phyloP scores from a whole-genome alignment of 2,888 invertebrate species.

The Caenorhabditis afra region DNA sequence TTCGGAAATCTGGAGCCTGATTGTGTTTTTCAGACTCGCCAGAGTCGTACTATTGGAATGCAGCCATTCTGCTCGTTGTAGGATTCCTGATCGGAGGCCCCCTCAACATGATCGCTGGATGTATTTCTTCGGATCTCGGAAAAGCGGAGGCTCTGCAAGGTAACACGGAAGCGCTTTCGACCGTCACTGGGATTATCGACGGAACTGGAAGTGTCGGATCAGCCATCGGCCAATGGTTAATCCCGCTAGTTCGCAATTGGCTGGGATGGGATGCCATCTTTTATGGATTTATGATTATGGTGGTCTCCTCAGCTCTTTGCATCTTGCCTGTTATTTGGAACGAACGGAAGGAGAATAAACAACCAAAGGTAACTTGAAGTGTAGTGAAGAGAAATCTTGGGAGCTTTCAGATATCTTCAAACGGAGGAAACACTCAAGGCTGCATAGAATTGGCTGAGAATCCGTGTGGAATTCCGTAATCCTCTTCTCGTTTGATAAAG shows the following conservation, averaged over 20 bases:
- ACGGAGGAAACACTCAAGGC: conserved; percentile 4
- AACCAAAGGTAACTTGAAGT: conserved; percentile 18
- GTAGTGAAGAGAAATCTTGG: too few species aligned
- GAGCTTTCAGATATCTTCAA: conserved; percentile 28
- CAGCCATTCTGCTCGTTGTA: conserved; percentile 80
- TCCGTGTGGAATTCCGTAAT: background rate
- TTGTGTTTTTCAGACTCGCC: conserved; percentile 79
- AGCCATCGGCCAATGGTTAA: conserved; percentile 81
- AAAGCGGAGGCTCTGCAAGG: conserved; percentile 75
- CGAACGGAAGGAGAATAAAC: conserved; percentile 35
- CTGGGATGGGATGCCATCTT: conserved; percentile 68
- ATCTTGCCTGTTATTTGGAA: conserved; percentile 44
- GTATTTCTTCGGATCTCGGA: conserved; percentile 82
- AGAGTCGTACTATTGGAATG: conserved; percentile 79
- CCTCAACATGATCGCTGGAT: conserved; percentile 82
- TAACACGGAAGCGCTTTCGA: conserved; percentile 81
- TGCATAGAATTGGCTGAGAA: conserved; percentile 2
- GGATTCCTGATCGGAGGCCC: conserved; percentile 82
- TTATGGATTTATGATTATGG: conserved; percentile 70
- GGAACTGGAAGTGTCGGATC: conserved; percentile 82
- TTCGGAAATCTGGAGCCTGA: background rate
- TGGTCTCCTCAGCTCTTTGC: conserved; percentile 36
- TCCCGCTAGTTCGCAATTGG: conserved; percentile 75
- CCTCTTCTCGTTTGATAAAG: background rate
- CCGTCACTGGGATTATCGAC: conserved; percentile 81